phyloP scores from a whole-genome alignment of 2,888 invertebrate species.

The Ormyrus pomaceus region DNA sequence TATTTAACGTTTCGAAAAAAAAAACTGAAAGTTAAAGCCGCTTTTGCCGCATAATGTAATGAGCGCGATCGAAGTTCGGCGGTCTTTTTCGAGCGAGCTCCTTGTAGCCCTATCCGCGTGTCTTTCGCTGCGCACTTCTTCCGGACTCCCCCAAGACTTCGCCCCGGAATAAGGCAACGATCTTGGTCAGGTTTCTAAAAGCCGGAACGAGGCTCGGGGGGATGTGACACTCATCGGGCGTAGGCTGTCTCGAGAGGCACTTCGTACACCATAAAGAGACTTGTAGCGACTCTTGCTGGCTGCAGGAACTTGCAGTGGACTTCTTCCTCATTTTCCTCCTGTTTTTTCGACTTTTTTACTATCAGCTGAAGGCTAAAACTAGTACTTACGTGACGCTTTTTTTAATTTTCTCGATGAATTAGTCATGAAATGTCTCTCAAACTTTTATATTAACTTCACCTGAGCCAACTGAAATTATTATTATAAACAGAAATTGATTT shows the following conservation, averaged over 20 bases:
- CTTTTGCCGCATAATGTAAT: constrained; percentile 5
- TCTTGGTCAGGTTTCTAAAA: constrained; percentile 28
- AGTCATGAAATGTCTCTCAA: no score
- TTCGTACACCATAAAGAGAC: constrained; percentile 57
- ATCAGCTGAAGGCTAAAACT: no score
- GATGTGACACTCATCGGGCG: constrained; percentile 28
- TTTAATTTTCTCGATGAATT: no score
- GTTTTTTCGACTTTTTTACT: no score
- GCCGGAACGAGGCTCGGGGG: constrained; percentile 10
- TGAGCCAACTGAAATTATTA: no score
- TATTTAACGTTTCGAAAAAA: no score
- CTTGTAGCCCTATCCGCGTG: background rate
- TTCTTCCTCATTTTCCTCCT: background rate
- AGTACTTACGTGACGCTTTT: no score
- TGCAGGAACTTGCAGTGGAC: background rate
- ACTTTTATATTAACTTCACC: no score
- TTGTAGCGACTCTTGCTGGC: constrained; percentile 19
- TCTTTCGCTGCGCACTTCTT: background rate
- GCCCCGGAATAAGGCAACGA: background rate
- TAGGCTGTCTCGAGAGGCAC: constrained; percentile 60
- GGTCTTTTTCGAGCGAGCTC: constrained; percentile 2
- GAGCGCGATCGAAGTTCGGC: constrained; percentile 6
- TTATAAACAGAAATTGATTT: no score
- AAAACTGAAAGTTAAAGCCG: no score
- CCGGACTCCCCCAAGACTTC: background rate